These are phyloP conservation scores for Characodon lateralis DNA, from an alignment of 2,797 vertebrate genomes.

Conservation along the genomic window DNA sequence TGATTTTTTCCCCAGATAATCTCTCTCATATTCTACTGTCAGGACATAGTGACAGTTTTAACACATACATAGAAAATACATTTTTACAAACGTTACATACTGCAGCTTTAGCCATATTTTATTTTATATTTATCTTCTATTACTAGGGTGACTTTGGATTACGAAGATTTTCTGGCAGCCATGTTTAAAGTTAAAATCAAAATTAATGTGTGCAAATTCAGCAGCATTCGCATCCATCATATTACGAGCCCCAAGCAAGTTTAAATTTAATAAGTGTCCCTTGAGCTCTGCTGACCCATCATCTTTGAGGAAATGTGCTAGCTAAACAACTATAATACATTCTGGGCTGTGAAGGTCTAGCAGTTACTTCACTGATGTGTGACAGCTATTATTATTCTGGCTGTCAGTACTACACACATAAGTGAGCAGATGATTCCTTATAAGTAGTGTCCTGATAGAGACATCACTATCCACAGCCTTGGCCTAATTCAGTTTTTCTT, in stretches of 20 bases:
- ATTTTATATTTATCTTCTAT: not conserved
- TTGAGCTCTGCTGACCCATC: slow-evolving; percentile 76
- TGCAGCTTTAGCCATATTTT: not conserved
- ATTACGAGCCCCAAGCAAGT: slow-evolving; percentile 11
- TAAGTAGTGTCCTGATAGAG: slow-evolving; percentile 84
- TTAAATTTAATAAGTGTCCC: slow-evolving; percentile 65
- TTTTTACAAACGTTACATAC: too few species aligned
- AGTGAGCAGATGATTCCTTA: slow-evolving; percentile 82
- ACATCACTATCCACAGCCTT: slow-evolving; percentile 84
- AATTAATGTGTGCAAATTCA: slow-evolving; percentile 25
- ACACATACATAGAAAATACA: too few species aligned
- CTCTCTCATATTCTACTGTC: too few species aligned
- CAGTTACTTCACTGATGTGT: slow-evolving; percentile 84
- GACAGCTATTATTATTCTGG: slow-evolving; percentile 89
- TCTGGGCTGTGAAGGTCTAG: slow-evolving; percentile 81
- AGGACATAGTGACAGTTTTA: too few species aligned
- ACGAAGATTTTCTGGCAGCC: not conserved
- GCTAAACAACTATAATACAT: slow-evolving; percentile 84
- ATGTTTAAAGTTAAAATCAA: slow-evolving; percentile 18
- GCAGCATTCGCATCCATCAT: slow-evolving; percentile 42
- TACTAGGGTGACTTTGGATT: not conserved
- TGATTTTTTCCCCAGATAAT: too few species aligned
- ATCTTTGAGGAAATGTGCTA: slow-evolving; percentile 73
- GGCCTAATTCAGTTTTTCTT: slow-evolving; percentile 64
- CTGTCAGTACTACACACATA: slow-evolving; percentile 87